These are phyloP conservation scores for Hippolais icterina DNA, from an alignment of 2,113 vertebrate species.

Conservation along the genomic window DNA sequence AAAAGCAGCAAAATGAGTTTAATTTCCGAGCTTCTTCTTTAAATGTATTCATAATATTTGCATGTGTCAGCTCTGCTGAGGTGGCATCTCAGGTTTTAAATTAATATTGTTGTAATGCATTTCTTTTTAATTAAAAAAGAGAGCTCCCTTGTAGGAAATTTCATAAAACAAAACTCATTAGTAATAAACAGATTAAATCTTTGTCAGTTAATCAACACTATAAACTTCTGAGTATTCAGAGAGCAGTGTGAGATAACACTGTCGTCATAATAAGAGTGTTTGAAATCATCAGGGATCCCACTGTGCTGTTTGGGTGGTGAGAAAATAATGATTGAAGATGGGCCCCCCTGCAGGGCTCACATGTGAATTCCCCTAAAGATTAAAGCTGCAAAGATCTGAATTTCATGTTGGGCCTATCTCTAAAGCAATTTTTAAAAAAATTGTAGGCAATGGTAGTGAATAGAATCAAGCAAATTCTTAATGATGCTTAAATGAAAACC, in stretches of 20 bases:
- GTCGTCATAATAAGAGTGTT: neutral
- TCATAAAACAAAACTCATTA: slow-evolving; percentile 45
- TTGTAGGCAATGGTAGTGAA: neutral
- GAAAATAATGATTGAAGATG: slow-evolving; percentile 46
- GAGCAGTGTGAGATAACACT: neutral
- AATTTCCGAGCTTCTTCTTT: neutral
- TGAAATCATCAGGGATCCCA: slow-evolving; percentile 20
- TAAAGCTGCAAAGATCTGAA: neutral
- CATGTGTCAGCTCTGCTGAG: slow-evolving; percentile 6
- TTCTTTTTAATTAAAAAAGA: slow-evolving; percentile 56
- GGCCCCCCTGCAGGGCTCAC: neutral
- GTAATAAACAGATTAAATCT: slow-evolving; percentile 49
- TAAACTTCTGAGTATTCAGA: slow-evolving; percentile 29
- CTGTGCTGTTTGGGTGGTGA: neutral
- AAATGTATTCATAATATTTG: neutral
- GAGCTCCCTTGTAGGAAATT: neutral
- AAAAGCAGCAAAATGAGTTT: neutral
- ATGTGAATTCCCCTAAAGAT: neutral
- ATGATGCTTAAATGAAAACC: neutral
- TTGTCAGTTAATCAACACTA: slow-evolving; percentile 59
- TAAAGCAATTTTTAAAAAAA: neutral
- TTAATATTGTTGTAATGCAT: slow-evolving; percentile 33
- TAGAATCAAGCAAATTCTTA: neutral
- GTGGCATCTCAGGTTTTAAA: slow-evolving; percentile 37
- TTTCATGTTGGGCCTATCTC: neutral